Conservation (phyloP, 1,140 invertebrate genomes). For the Anastrepha ludens region DNA sequence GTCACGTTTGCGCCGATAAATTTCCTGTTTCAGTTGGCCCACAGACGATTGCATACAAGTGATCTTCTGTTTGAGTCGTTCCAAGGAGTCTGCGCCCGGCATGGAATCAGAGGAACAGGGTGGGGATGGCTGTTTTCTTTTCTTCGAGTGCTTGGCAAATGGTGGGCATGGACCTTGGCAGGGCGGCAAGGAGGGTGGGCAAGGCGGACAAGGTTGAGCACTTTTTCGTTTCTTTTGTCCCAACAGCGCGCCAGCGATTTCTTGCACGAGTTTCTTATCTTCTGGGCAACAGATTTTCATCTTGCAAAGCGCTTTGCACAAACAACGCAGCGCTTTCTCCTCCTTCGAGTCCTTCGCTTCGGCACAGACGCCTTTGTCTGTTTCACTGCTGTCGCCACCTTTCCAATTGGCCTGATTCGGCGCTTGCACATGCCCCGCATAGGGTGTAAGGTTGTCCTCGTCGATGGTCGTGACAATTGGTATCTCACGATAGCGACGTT, state of each 20-base stretch:
- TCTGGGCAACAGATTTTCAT: constrained; percentile 70
- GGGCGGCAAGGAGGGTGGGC: neutral
- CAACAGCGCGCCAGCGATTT: constrained; percentile 67
- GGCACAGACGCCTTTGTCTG: constrained; percentile 18
- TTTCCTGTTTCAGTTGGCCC: constrained; percentile 65
- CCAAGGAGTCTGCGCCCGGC: constrained; percentile 60
- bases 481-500: constrained; percentile 65
- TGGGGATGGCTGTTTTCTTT: neutral
- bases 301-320: constrained; percentile 68
- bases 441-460: constrained; percentile 61
- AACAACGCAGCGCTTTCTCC: constrained; percentile 15
- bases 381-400: constrained; percentile 51
- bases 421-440: neutral
- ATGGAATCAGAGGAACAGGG: constrained; percentile 20
- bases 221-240: constrained; percentile 18
- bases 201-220: neutral
- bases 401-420: neutral
- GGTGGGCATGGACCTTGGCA: neutral
- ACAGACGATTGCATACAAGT: constrained; percentile 67
- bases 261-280: constrained; percentile 68
- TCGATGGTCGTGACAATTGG: constrained; percentile 68
- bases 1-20: constrained; percentile 61
- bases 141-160: neutral
- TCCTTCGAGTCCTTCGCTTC: neutral
- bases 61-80: constrained; percentile 66